phyloP scores from a whole-genome alignment of 1,140 invertebrate genomes.

The Dryas iulia region DNA sequence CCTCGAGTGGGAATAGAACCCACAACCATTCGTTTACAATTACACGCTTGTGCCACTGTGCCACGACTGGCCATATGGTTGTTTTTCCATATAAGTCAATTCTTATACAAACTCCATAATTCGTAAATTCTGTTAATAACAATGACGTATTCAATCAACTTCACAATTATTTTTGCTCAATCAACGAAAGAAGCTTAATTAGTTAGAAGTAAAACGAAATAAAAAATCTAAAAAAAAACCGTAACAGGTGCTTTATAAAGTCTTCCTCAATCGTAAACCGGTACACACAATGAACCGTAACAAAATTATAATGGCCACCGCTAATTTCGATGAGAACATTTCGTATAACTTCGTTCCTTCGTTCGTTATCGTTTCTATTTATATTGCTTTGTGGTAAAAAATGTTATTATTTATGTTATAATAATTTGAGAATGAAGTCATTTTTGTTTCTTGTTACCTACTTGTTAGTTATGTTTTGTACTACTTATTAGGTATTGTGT shows the following conservation, averaged over 20 bases:
- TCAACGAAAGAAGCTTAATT: not conserved
- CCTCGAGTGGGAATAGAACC: no score
- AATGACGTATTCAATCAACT: no score
- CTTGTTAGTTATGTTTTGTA: no score
- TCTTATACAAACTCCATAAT: no score
- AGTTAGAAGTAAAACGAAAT: not conserved
- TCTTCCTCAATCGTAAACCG: slow-evolving; percentile 5
- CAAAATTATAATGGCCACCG: slow-evolving; percentile 4
- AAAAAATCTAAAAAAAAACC: not conserved
- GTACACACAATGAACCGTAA: slow-evolving; percentile 11
- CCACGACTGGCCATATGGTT: no score
- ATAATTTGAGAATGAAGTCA: not conserved
- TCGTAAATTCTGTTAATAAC: no score
- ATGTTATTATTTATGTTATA: not conserved
- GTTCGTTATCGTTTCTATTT: not conserved
- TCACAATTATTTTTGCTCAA: not conserved
- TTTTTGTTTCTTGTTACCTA: not conserved
- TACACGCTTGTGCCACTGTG: no score
- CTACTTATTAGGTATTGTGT: no score
- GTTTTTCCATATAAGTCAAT: no score
- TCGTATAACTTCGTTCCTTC: not conserved
- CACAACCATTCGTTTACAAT: no score
- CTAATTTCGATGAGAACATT: slow-evolving; percentile 2
- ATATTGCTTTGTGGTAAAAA: not conserved
- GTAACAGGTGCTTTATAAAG: not conserved